Conservation (phyloP, 2,797 vertebrate species). For the Paguma larvata region DNA sequence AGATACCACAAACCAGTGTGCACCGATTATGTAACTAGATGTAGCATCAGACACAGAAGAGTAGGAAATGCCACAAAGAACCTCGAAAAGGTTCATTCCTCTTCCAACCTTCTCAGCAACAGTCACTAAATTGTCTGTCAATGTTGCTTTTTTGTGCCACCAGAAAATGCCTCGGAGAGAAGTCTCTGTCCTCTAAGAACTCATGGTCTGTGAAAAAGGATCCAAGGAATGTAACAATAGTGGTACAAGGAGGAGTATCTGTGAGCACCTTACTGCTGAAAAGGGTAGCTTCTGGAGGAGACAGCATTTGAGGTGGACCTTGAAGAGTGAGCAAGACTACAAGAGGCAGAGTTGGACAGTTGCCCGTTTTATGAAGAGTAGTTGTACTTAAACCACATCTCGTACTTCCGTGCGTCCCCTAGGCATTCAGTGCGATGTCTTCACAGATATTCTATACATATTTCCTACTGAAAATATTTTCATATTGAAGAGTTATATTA, state of each 20-base stretch:
- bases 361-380: background rate
- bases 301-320: background rate
- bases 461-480: slow-evolving; percentile 17
- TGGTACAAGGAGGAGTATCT: background rate
- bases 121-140: background rate
- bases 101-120: background rate
- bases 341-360: background rate
- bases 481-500: background rate
- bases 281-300: background rate
- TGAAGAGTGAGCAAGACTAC: background rate
- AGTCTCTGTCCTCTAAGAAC: background rate
- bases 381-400: background rate
- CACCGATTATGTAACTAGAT: background rate
- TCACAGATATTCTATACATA: background rate
- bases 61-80: background rate
- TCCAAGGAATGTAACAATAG: background rate
- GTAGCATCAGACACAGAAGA: background rate
- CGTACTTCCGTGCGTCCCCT: background rate
- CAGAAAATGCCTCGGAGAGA: background rate
- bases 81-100: background rate
- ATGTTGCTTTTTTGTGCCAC: background rate
- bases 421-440: background rate
- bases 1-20: background rate
- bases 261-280: background rate
- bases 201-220: background rate